Conservation (phyloP, 2,113 vertebrate species). For the Tetrao urogallus region DNA sequence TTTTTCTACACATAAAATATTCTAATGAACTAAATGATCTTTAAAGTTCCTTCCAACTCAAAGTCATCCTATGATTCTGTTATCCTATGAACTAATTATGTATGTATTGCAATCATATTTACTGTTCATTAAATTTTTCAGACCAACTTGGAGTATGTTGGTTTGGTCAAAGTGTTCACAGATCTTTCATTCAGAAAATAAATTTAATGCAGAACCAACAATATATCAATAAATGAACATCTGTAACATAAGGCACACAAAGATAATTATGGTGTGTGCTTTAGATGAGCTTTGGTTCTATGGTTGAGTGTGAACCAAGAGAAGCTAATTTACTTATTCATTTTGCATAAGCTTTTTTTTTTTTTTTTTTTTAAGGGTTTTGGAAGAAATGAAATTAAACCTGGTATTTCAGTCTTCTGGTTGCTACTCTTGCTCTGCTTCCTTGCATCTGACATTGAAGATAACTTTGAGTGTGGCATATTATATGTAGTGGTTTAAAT, state of each 20-base stretch:
- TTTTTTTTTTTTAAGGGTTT: background rate
- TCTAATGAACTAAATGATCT: background rate
- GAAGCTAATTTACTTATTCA: background rate
- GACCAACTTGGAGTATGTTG: background rate
- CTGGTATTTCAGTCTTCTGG: background rate
- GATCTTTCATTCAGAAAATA: constrained; percentile 9
- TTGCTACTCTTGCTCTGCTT: background rate
- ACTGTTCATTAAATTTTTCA: background rate
- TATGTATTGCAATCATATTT: background rate
- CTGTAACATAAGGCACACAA: background rate
- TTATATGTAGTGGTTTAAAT: background rate
- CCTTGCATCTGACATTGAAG: background rate
- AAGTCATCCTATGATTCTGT: background rate
- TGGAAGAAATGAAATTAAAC: background rate
- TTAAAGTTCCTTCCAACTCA: background rate
- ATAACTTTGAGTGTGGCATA: background rate
- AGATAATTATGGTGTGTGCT: background rate
- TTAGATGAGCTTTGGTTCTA: background rate
- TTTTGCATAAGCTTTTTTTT: background rate
- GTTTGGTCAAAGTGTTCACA: background rate
- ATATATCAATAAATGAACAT: background rate
- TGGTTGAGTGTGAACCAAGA: background rate
- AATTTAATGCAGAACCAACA: constrained; percentile 7
- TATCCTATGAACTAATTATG: background rate
- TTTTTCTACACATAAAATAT: background rate